These are phyloP conservation scores for Epinephelus cyanopodus DNA, from an alignment of 2,113 vertebrate genomes.

Conservation along the genomic window DNA sequence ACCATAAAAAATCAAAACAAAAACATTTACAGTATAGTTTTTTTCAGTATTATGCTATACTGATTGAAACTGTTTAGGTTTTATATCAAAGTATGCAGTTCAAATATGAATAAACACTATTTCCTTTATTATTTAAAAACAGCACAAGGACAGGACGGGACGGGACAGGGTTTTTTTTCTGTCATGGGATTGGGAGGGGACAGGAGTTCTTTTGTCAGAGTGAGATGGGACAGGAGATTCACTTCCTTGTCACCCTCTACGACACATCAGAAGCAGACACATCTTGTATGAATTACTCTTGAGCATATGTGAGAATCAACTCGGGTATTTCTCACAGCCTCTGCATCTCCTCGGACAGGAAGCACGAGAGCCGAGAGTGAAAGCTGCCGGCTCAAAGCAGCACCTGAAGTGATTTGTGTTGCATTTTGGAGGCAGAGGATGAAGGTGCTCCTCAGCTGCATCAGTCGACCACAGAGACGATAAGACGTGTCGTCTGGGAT, in stretches of 20 bases:
- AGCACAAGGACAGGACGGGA: too few relatives aligned
- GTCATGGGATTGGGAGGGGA: too few relatives aligned
- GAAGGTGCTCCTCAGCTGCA: slow-evolving; percentile 12
- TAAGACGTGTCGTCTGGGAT: slow-evolving; percentile 32
- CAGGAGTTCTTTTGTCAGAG: too few relatives aligned
- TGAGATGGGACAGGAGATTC: too few relatives aligned
- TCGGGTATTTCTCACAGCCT: not conserved
- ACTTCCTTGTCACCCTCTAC: not conserved
- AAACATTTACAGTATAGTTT: too few relatives aligned
- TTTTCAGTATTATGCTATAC: too few relatives aligned
- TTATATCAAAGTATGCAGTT: too few relatives aligned
- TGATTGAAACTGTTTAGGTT: too few relatives aligned
- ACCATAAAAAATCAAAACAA: too few relatives aligned
- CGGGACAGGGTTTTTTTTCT: too few relatives aligned
- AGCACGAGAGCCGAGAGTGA: not conserved
- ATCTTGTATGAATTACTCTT: not conserved
- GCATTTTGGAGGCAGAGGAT: slow-evolving; percentile 1
- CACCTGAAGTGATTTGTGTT: slow-evolving; percentile 44
- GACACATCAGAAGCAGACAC: not conserved
- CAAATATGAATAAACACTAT: too few relatives aligned
- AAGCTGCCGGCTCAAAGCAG: slow-evolving; percentile 30
- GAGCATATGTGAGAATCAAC: not conserved
- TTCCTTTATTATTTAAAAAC: too few relatives aligned
- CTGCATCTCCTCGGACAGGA: not conserved
- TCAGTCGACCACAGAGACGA: slow-evolving; percentile 8